phyloP scores from a whole-genome alignment of 2,888 invertebrate species.

The Dioctria linearis region DNA sequence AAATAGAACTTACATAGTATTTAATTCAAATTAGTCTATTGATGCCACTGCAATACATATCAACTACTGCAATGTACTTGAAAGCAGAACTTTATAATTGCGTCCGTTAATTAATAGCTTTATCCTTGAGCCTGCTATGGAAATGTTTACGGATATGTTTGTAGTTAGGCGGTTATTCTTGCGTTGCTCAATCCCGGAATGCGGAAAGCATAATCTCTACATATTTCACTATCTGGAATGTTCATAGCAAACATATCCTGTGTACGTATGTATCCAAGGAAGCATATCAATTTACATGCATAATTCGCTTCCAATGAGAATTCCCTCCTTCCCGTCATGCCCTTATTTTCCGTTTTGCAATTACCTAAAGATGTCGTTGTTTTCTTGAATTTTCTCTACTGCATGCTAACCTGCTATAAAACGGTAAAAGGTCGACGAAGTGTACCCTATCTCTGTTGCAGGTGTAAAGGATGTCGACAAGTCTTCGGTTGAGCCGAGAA shows the following conservation, averaged over 20 bases:
- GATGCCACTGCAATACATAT: not conserved
- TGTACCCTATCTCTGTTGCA: not conserved
- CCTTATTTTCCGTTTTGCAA: conserved; percentile 27
- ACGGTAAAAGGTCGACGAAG: too few species aligned
- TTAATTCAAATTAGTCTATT: not conserved
- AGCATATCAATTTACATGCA: conserved; percentile 38
- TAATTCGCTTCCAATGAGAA: conserved; percentile 35
- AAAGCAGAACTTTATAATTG: conserved; percentile 15
- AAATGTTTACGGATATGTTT: not conserved
- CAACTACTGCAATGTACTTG: not conserved
- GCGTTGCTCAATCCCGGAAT: conserved; percentile 25
- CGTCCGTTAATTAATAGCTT: conserved; percentile 38
- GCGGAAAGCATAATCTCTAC: conserved; percentile 33
- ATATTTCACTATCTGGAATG: conserved; percentile 38
- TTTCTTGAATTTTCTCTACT: conserved; percentile 10
- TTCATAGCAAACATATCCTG: conserved; percentile 31
- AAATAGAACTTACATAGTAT: too few species aligned
- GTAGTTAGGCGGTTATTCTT: not conserved
- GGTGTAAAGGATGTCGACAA: conserved; percentile 9
- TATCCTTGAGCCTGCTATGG: conserved; percentile 8
- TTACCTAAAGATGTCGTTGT: conserved; percentile 41
- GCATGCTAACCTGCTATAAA: not conserved
- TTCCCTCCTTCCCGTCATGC: not conserved
- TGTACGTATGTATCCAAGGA: not conserved
- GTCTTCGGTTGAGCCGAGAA: not conserved